Conservation (phyloP, 2,113 vertebrate species). For the Grallaria varia region DNA sequence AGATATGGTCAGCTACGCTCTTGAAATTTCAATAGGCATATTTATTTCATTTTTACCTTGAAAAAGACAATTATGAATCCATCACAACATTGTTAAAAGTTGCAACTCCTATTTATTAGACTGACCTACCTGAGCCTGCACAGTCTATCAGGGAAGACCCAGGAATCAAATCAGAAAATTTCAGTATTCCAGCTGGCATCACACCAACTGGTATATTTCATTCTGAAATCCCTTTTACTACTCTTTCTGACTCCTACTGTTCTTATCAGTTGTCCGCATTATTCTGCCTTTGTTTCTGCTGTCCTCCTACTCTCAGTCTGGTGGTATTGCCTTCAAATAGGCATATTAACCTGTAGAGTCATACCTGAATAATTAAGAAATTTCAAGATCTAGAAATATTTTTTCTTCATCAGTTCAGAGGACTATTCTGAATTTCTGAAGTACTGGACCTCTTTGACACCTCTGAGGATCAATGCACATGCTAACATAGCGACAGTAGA, state of each 20-base stretch:
- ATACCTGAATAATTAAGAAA: neutral
- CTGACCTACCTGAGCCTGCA: neutral
- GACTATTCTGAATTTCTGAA: neutral
- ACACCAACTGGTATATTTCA: neutral
- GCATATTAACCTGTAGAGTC: neutral
- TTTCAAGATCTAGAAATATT: neutral
- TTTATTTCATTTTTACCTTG: neutral
- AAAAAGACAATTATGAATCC: neutral
- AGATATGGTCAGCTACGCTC: neutral
- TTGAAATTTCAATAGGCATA: neutral
- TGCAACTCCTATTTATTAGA: neutral
- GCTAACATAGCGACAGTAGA: neutral
- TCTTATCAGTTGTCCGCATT: neutral
- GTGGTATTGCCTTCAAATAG: neutral
- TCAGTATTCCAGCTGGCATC: neutral
- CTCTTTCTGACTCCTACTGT: neutral
- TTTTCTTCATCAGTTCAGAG: neutral
- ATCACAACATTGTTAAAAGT: neutral
- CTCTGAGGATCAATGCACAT: neutral
- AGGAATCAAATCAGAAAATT: neutral
- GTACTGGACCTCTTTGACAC: neutral
- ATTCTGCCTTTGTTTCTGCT: neutral
- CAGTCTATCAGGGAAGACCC: neutral
- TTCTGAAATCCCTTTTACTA: neutral
- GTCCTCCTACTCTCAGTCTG: slow-evolving; percentile 9